phyloP scores from a whole-genome alignment of 2,888 invertebrate genomes.

The Philereme transversata region DNA sequence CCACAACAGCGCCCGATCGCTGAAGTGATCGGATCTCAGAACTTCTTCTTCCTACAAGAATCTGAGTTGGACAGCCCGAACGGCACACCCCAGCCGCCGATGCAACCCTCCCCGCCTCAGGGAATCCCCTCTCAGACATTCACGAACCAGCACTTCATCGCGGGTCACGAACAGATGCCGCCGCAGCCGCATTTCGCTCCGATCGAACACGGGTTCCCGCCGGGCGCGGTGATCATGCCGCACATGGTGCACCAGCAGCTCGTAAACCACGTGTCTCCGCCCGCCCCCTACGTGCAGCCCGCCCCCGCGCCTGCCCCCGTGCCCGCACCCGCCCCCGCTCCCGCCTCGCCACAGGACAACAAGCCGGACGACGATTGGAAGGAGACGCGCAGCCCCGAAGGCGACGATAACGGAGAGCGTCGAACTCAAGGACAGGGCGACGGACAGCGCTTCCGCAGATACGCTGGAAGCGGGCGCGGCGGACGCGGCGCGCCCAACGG shows the following conservation, averaged over 20 bases:
- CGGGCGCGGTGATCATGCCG: constrained; percentile 67
- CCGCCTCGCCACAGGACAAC: constrained; percentile 50
- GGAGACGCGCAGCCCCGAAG: constrained; percentile 66
- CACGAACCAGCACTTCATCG: constrained; percentile 91
- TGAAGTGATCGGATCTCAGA: constrained; percentile 90
- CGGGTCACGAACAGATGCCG: constrained; percentile 82
- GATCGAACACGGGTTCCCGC: constrained; percentile 71
- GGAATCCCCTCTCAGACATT: constrained; percentile 92
- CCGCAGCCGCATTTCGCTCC: constrained; percentile 80
- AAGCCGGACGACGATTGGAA: constrained; percentile 63
- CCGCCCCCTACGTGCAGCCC: constrained; percentile 76
- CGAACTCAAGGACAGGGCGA: constrained; percentile 73
- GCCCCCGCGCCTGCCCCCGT: constrained; percentile 65
- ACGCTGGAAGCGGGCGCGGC: constrained; percentile 54
- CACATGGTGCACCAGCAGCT: constrained; percentile 31
- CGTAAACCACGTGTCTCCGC: constrained; percentile 42
- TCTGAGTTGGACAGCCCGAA: constrained; percentile 93
- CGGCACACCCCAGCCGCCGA: constrained; percentile 77
- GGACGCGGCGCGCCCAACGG: constrained; percentile 72
- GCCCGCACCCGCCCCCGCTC: constrained; percentile 46
- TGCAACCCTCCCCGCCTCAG: constrained; percentile 69
- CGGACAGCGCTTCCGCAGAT: constrained; percentile 69
- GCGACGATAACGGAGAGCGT: constrained; percentile 62
- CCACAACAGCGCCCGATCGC: constrained; percentile 86
- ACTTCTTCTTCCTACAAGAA: constrained; percentile 94